Conservation (phyloP, 2,797 vertebrate genomes). For the Epinephelus coioides region DNA sequence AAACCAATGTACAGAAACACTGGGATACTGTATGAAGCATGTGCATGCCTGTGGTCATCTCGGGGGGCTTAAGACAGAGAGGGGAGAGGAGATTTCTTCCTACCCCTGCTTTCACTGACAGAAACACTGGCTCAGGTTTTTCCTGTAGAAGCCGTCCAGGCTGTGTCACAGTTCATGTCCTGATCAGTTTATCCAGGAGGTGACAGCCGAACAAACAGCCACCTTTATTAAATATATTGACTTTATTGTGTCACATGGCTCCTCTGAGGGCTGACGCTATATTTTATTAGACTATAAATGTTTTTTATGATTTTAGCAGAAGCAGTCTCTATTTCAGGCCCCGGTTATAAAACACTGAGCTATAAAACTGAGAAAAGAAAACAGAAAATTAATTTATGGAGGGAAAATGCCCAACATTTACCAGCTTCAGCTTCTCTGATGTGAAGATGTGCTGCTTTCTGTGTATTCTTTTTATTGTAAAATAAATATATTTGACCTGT, state of each 20-base stretch:
- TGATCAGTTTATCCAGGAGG: neutral
- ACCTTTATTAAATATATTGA: neutral
- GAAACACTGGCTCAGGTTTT: neutral
- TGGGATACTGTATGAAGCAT: no score
- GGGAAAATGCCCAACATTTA: neutral
- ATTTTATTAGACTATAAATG: neutral
- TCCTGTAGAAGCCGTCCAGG: no score
- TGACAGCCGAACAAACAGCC: neutral
- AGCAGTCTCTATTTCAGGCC: neutral
- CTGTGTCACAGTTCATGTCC: neutral
- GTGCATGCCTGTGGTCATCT: no score
- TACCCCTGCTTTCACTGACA: neutral
- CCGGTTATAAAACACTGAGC: neutral
- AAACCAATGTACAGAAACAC: no score
- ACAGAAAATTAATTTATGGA: neutral
- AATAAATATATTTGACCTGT: neutral
- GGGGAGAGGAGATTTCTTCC: no score
- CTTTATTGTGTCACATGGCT: neutral
- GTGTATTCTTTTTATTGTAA: neutral
- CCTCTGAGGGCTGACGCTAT: neutral
- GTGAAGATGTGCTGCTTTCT: neutral
- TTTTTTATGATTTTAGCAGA: neutral
- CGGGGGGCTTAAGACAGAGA: no score
- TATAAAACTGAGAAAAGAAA: neutral
- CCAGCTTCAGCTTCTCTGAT: no score